These are phyloP conservation scores for Ctenoplectra terminalis DNA, from an alignment of 1,140 invertebrate species.

Conservation along the genomic window DNA sequence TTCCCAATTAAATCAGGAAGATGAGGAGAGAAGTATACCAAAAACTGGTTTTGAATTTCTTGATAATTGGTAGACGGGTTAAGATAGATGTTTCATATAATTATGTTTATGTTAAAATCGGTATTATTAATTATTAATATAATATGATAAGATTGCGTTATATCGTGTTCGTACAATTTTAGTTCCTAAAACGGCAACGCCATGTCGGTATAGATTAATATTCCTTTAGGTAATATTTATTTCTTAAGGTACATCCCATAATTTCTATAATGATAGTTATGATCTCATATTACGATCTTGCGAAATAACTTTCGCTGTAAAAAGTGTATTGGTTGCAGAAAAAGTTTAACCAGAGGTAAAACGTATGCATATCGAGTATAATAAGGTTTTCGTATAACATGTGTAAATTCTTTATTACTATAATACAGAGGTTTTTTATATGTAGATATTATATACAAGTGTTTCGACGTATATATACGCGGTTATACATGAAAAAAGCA, in stretches of 20 bases:
- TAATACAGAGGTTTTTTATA: background rate
- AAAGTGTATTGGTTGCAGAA: background rate
- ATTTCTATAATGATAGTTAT: background rate
- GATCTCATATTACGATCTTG: conserved; percentile 31
- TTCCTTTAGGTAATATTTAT: background rate
- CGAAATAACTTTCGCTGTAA: conserved; percentile 7
- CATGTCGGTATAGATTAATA: background rate
- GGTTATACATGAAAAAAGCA: background rate
- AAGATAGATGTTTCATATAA: background rate
- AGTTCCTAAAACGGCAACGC: conserved; percentile 28
- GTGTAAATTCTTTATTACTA: background rate
- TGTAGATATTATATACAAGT: background rate
- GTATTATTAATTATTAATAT: conserved; percentile 8
- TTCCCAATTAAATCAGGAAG: conserved; percentile 76
- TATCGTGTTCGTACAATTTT: conserved; percentile 17
- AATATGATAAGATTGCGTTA: background rate
- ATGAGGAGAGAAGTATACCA: conserved; percentile 82
- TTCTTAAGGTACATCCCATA: background rate
- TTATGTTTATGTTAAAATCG: background rate
- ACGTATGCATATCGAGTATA: background rate
- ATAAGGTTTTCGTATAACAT: background rate
- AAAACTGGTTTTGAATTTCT: conserved; percentile 90
- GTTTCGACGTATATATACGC: background rate
- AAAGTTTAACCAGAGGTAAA: background rate
- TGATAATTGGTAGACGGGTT: conserved; percentile 86